Base-by-base conservation (phyloP, 2,113 vertebrate species). In the Gymnocephalus cernua region DNA sequence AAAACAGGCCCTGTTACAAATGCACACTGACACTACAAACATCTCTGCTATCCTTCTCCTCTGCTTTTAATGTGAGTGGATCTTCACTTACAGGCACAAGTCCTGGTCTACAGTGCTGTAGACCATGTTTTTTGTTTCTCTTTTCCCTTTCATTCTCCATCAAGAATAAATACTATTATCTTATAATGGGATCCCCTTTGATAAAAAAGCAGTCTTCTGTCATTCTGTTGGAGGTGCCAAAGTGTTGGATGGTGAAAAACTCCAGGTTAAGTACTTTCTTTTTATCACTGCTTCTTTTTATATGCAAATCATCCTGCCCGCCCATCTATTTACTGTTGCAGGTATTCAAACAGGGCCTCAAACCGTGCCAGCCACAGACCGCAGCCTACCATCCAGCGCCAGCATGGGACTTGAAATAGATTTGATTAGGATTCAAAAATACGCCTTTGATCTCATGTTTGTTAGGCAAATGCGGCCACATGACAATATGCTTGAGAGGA, bases 241-340 rank as follows among this genome's bases (percentile, higher is more conserved):
- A 77, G 79, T 92, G 90, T 92, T 92, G 86, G 88, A 93, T 93
- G 92, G 86, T 80, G 86, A 89, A 84, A 93, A 94, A 92, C 82
- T 94, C 87, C 82, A 93, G 89, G 92, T 95, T 93, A 95, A 95
- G 88, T 93, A 93, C 87, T 91, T 93, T 91, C 89, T 91, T 93
- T 68, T 94, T 94, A 95, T 93, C 90, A 85, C 81, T 38, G 80
- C 79, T 85, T 88, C 93, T 93, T 95, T 95, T 95, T 94, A 95
- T 93, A 95, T 94, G 93, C 93, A 94, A 95, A 95, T 95, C 79
- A 75, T 4, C 21, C 81, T 57, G 82, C 88, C 89, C 74, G 62
- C 89, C 91, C 90, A 92, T 93, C 93, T 94, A 94, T 94, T 95
- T 94, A 94, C 89, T 82, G 81, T 89, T 89, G 91, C 82, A 91